Percentiles rank a stretch among this genome's conserved stretches.
Evolutionary conservation across 2,888 invertebrate genomes (phyloP).

Genomic region (Buathra laborator): DNA sequence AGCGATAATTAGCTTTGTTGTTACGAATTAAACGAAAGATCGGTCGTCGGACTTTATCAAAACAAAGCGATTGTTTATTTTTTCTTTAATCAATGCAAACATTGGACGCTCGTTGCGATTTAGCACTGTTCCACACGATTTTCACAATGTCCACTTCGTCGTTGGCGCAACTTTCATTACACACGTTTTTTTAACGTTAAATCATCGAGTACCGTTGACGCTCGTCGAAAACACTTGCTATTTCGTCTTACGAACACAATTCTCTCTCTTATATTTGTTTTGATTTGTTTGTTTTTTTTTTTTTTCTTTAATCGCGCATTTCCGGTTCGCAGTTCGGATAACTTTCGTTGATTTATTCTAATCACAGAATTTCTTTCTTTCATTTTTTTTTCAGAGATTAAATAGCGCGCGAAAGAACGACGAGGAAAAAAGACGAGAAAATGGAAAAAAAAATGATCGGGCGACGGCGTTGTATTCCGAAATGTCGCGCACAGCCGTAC

Average conservation of each 20-base stretch:
- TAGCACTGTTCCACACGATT: conserved; percentile 57
- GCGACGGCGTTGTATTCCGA: conserved; percentile 1
- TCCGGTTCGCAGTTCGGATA: background rate
- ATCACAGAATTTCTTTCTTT: background rate
- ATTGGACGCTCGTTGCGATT: conserved; percentile 26
- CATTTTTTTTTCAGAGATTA: background rate
- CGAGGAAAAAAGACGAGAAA: background rate
- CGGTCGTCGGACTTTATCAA: background rate
- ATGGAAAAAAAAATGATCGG: background rate
- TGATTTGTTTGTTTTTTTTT: background rate
- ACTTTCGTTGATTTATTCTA: background rate
- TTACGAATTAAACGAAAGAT: background rate
- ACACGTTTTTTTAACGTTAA: conserved; percentile 36
- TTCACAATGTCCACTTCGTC: conserved; percentile 58
- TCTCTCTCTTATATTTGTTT: background rate
- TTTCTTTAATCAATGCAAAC: background rate
- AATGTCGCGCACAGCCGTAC: conserved; percentile 69
- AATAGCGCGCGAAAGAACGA: background rate
- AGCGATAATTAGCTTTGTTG: background rate
- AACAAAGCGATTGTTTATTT: background rate
- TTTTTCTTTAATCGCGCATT: background rate
- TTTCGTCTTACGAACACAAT: conserved; percentile 50
- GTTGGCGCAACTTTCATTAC: conserved; percentile 43
- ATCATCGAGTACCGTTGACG: conserved; percentile 38
- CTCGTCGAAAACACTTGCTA: conserved; percentile 55